Conservation (phyloP, 2,113 vertebrate species). For the Ardeotis arabs region DNA sequence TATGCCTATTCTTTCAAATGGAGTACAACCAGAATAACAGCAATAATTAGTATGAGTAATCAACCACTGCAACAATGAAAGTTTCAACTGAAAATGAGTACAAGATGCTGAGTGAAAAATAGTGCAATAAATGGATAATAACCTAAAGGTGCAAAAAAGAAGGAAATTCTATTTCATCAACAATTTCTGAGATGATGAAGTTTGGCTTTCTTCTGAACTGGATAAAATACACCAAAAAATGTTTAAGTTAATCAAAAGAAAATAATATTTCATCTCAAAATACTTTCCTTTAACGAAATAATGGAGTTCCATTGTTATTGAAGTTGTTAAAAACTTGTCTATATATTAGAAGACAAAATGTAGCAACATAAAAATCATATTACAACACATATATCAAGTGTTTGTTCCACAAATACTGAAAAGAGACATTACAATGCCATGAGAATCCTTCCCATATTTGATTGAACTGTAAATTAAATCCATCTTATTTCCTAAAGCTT, state of each 20-base stretch:
- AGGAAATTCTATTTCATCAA: neutral
- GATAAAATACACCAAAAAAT: neutral
- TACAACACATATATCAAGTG: neutral
- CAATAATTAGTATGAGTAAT: constrained; percentile 37
- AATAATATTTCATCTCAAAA: neutral
- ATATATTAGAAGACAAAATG: neutral
- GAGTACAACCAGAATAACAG: neutral
- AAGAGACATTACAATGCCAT: neutral
- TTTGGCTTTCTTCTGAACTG: neutral
- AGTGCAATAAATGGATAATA: neutral
- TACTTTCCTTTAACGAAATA: neutral
- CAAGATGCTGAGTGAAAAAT: neutral
- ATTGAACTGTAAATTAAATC: neutral
- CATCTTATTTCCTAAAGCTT: neutral
- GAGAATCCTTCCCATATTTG: neutral
- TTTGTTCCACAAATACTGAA: neutral
- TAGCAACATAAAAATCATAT: neutral
- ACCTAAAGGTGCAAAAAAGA: neutral
- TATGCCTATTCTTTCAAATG: neutral
- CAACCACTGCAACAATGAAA: neutral
- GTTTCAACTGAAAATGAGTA: neutral
- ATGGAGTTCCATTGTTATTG: neutral
- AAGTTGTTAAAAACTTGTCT: neutral
- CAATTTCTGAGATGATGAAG: neutral
- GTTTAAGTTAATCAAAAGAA: neutral